A percentile compares a stretch with the other conserved stretches of the same genome.
phyloP scores from a whole-genome alignment of 2,888 invertebrate genomes.

The Amphiduros pacificus region DNA sequence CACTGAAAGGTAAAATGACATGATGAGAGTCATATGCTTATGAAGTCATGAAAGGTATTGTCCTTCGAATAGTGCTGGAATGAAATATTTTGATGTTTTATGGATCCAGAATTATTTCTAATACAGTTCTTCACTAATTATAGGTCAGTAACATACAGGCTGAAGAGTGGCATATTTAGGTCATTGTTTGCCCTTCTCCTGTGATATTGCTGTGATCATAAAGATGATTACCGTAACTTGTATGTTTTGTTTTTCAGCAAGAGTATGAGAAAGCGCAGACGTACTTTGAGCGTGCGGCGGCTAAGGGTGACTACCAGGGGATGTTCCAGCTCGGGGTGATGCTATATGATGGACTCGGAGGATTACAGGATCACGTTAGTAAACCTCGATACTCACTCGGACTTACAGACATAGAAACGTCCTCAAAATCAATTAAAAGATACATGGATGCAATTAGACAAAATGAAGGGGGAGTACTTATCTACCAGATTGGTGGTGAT shows the following conservation, averaged over 20 bases:
- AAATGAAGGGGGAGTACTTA: too few relatives aligned
- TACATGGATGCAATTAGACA: too few relatives aligned
- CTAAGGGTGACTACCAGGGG: conserved; percentile 51
- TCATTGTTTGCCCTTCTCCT: neutral
- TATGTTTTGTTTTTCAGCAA: conserved; percentile 34
- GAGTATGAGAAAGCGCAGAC: conserved; percentile 47
- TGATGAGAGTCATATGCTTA: too few relatives aligned
- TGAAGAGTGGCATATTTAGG: neutral
- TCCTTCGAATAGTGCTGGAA: too few relatives aligned
- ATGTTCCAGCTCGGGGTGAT: conserved; percentile 55
- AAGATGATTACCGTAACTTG: neutral
- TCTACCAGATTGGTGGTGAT: too few relatives aligned
- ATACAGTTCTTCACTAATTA: neutral
- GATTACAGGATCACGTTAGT: conserved; percentile 45
- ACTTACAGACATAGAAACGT: too few relatives aligned
- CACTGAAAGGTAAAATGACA: too few relatives aligned
- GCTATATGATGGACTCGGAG: conserved; percentile 56
- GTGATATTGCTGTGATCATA: neutral
- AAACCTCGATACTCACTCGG: too few relatives aligned
- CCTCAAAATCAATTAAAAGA: too few relatives aligned
- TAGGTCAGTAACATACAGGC: neutral
- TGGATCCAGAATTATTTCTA: neutral
- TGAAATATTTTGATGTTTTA: too few relatives aligned
- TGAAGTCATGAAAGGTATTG: too few relatives aligned
- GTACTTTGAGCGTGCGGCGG: conserved; percentile 51